phyloP scores from a whole-genome alignment of 2,113 vertebrate species.

The Ursus arctos region DNA sequence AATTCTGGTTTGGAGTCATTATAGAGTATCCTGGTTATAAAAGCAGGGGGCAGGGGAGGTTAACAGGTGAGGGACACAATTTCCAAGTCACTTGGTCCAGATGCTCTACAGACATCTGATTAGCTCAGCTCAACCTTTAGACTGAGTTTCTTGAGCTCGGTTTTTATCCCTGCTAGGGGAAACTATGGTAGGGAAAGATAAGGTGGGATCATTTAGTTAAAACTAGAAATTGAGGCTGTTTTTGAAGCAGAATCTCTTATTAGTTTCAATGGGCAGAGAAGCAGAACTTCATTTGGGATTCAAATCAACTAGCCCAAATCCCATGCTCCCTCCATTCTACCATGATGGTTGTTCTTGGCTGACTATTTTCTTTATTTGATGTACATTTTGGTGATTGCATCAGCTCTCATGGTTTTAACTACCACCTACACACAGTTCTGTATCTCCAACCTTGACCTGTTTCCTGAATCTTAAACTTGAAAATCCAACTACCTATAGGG shows the following conservation, averaged over 20 bases:
- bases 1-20: neutral
- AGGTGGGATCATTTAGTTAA: neutral
- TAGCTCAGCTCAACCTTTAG: neutral
- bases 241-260: neutral
- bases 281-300: neutral
- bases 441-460: neutral
- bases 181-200: neutral
- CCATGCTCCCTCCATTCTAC: neutral
- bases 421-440: neutral
- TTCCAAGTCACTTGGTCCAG: neutral
- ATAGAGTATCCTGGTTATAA: neutral
- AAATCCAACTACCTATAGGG: neutral
- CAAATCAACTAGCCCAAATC: neutral
- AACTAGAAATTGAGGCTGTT: neutral
- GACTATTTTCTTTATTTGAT: neutral
- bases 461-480: neutral
- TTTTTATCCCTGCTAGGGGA: neutral
- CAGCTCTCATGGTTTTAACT: neutral
- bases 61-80: neutral
- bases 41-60: neutral
- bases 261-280: neutral
- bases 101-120: neutral
- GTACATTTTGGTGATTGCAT: neutral
- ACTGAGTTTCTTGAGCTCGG: neutral
- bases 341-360: neutral